Conservation (phyloP, 2,888 invertebrate species). For the Horisme vitalbata region DNA sequence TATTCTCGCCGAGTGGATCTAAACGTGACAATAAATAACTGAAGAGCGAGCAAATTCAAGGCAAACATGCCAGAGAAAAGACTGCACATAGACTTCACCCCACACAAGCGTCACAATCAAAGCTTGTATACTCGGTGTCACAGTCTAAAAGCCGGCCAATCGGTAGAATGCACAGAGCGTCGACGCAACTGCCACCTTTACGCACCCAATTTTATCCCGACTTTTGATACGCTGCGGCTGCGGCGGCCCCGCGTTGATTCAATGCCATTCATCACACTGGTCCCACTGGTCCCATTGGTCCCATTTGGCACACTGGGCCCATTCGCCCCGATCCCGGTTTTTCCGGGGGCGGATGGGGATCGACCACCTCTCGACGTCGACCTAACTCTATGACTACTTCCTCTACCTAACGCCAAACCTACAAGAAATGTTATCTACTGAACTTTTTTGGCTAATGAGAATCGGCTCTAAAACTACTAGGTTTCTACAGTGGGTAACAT, state of each 20-base stretch:
- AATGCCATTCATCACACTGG: constrained; percentile 41
- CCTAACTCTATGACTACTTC: constrained; percentile 83
- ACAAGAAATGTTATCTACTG: constrained; percentile 72
- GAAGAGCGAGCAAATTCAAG: constrained; percentile 15
- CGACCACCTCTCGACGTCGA: constrained; percentile 76
- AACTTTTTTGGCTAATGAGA: constrained; percentile 53
- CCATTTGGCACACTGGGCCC: constrained; percentile 37
- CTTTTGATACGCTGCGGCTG: constrained; percentile 78
- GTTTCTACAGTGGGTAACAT: neutral
- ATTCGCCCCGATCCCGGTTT: constrained; percentile 49
- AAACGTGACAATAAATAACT: too few relatives aligned
- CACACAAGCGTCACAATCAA: too few relatives aligned
- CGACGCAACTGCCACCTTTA: constrained; percentile 77
- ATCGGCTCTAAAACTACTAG: constrained; percentile 55
- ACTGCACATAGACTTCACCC: constrained; percentile 28
- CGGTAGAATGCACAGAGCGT: constrained; percentile 65
- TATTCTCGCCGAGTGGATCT: too few relatives aligned
- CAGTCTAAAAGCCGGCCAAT: constrained; percentile 42
- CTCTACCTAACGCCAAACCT: constrained; percentile 86
- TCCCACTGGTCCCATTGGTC: constrained; percentile 39
- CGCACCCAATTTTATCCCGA: constrained; percentile 83
- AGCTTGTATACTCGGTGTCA: too few relatives aligned
- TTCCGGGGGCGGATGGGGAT: constrained; percentile 73
- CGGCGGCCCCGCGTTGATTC: constrained; percentile 66
- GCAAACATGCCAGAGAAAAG: constrained; percentile 27